Base-by-base conservation (phyloP, 2,888 invertebrate genomes). In the Protula sp. region DNA sequence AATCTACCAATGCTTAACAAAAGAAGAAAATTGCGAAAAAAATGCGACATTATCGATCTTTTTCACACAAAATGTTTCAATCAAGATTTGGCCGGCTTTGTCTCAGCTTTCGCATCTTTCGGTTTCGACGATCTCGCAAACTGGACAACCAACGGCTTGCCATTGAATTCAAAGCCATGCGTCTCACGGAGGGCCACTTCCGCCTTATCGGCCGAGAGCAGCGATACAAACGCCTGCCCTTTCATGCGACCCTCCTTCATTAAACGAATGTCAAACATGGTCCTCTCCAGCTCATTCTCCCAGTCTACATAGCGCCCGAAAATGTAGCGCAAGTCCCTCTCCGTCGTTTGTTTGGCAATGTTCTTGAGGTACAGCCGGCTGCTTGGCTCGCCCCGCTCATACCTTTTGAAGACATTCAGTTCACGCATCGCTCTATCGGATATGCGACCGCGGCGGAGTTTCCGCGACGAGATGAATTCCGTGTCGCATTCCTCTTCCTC, bases 161-260 rank as follows among this genome's bases (percentile, higher is more conserved):
- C 89, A 73, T 90, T 89, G 57, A 94, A 82, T 70, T 93, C 85
- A 77, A 86, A 92, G 0, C 93, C 94, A 82, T 94, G 92, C 2
- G 92, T 92, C 80, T 91, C 90, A 70, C 86, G 83, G 0, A 94
- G 78, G 9, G 94, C 94, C 65, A 84, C 83, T 73, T 88, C 86
- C 0, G 92, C 91, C 71, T 86, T 82, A 53, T 84, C 83, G 19
- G 87, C 84, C 71, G 85, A 86, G 57, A 91, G 89, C 58, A 93
- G 84, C 0, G 91, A 91, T 0, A 95, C 85, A 84, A 95, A 95
- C 0, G 92, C 94, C 82, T 95, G 95, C 0, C 94, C 94, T 81
- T 94, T 95, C 94, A 95, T 94, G 74, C 92, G 85, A 0, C 95
- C 95, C 80, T 92, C 91, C 75, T 91, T 90, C 93, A 95, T 92